These are phyloP conservation scores for Drosophila triauraria DNA, from an alignment of 1,140 invertebrate species.

Conservation along the genomic window DNA sequence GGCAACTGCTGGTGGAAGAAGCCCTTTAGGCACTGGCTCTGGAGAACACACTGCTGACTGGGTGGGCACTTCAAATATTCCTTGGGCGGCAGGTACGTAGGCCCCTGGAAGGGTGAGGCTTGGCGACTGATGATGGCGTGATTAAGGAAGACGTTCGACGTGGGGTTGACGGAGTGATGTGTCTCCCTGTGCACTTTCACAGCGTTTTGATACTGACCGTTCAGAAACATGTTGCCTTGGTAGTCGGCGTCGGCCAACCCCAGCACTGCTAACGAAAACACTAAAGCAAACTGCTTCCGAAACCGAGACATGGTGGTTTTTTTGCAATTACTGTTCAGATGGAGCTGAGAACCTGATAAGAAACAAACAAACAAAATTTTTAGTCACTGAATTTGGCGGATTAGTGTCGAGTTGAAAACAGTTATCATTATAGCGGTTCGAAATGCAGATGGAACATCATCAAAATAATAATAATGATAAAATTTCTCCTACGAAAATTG, in stretches of 20 bases:
- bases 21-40: slow-evolving; percentile 68
- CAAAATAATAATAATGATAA: too few species aligned
- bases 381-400: neutral
- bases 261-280: slow-evolving; percentile 51
- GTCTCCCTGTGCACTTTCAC: slow-evolving; percentile 62
- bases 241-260: slow-evolving; percentile 53
- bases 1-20: slow-evolving; percentile 67
- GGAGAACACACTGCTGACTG: slow-evolving; percentile 76
- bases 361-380: neutral
- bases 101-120: slow-evolving; percentile 75
- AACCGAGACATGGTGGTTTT: slow-evolving; percentile 44
- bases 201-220: slow-evolving; percentile 74
- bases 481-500: too few species aligned
- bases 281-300: slow-evolving; percentile 47
- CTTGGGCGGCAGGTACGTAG: slow-evolving; percentile 76
- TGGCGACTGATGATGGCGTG: slow-evolving; percentile 80
- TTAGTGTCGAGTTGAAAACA: neutral
- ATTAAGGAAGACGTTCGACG: slow-evolving; percentile 73
- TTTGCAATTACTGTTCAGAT: slow-evolving; percentile 3
- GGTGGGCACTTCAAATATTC: slow-evolving; percentile 69
- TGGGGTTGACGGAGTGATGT: slow-evolving; percentile 63
- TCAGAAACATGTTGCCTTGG: slow-evolving; percentile 78
- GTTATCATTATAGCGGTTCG: too few species aligned
- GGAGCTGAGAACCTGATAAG: neutral
- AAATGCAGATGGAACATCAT: too few species aligned